Conservation (phyloP, 2,888 invertebrate genomes). For the Acleris literana region DNA sequence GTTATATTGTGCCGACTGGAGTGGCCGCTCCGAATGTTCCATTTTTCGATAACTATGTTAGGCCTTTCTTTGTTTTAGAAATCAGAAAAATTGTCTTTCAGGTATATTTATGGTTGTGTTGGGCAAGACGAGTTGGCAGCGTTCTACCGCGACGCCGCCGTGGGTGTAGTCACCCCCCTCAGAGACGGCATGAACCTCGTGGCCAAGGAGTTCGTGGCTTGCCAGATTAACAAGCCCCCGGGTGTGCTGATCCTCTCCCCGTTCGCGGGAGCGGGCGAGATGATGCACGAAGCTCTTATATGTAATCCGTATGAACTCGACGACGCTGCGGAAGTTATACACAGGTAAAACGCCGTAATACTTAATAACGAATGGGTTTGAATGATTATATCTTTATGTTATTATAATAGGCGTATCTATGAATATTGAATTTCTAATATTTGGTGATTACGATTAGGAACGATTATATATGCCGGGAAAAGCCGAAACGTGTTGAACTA, state of each 20-base stretch:
- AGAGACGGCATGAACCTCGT: slow-evolving; percentile 96
- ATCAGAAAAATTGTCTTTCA: slow-evolving; percentile 43
- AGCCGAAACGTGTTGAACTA: too few relatives aligned
- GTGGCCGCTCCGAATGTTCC: too few relatives aligned
- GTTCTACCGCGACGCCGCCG: slow-evolving; percentile 93
- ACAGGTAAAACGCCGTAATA: slow-evolving; percentile 80
- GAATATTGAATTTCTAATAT: too few relatives aligned
- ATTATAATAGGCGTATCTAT: too few relatives aligned
- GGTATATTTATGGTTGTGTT: slow-evolving; percentile 94
- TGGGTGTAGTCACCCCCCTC: slow-evolving; percentile 93
- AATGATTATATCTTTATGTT: too few relatives aligned
- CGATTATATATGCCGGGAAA: too few relatives aligned
- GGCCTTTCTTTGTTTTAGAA: background rate
- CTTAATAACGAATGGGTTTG: background rate
- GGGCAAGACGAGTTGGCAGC: slow-evolving; percentile 94
- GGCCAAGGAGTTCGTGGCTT: slow-evolving; percentile 96
- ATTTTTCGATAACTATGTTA: too few relatives aligned
- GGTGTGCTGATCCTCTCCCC: slow-evolving; percentile 95
- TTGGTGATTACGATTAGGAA: too few relatives aligned
- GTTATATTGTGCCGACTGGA: too few relatives aligned
- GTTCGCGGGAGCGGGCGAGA: slow-evolving; percentile 96
- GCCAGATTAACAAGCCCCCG: slow-evolving; percentile 93
- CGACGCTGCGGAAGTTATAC: slow-evolving; percentile 93
- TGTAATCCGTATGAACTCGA: slow-evolving; percentile 95
- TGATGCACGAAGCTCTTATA: slow-evolving; percentile 95